Percentiles rank a stretch among this genome's conserved stretches.
These are phyloP conservation scores for Anastatus disparis DNA, from an alignment of 1,140 invertebrate genomes.

Conservation along the genomic window DNA sequence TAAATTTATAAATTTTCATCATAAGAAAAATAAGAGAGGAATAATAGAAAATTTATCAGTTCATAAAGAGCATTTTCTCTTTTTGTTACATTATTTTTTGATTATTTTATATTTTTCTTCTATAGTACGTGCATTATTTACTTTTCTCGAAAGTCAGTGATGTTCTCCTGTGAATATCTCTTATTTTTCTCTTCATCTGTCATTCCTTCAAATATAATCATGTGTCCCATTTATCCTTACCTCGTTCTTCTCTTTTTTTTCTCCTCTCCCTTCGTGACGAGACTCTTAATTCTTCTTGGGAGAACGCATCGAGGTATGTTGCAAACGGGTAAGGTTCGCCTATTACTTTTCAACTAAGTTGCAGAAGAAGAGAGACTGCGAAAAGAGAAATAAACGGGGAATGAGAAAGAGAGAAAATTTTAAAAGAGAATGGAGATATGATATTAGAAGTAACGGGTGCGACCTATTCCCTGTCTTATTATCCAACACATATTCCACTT, in stretches of 20 bases:
- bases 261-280: constrained; percentile 16
- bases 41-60: too few species aligned
- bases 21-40: too few species aligned
- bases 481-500: constrained; percentile 49
- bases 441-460: constrained; percentile 55
- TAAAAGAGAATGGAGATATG: constrained; percentile 32
- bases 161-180: too few species aligned
- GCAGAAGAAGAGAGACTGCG: too few species aligned
- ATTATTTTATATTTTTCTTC: constrained; percentile 28
- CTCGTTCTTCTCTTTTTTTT: too few species aligned
- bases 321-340: background rate
- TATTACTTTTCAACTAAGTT: background rate
- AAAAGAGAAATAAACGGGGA: too few species aligned
- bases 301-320: constrained; percentile 13
- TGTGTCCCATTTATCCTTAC: constrained; percentile 26
- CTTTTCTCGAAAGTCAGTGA: too few species aligned
- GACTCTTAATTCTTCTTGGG: constrained; percentile 20
- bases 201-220: constrained; percentile 3
- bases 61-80: too few species aligned
- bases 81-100: too few species aligned
- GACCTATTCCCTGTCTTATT: constrained; percentile 48
- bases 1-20: too few species aligned
- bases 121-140: too few species aligned
- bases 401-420: constrained; percentile 19
- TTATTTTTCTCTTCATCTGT: constrained; percentile 12